Evolutionary conservation across 2,113 vertebrate species (phyloP).

Genomic region (Paramisgurnus dabryanus): DNA sequence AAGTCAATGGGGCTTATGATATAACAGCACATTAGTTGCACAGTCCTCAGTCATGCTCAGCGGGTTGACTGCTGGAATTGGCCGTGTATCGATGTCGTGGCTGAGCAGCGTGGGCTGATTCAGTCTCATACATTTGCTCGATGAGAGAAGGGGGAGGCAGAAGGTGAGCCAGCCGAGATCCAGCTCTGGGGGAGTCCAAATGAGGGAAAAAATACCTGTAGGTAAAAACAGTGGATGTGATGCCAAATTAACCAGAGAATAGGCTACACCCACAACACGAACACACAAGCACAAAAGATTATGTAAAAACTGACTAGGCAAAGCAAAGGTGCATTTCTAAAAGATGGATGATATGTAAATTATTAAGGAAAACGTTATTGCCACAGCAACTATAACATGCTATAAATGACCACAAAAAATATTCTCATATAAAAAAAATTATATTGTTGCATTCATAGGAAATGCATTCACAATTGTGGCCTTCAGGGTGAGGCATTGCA

Average conservation of each 20-base stretch:
- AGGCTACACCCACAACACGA: constrained; percentile 36
- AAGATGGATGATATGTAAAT: constrained; percentile 62
- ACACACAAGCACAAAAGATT: constrained; percentile 38
- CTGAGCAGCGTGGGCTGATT: constrained; percentile 79
- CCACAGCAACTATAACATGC: no score
- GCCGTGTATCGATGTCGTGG: constrained; percentile 78
- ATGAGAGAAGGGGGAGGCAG: constrained; percentile 87
- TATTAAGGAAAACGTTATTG: background rate
- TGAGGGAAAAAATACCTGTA: constrained; percentile 96
- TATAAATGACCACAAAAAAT: no score
- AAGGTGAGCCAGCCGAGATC: constrained; percentile 89
- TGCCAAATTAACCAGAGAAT: constrained; percentile 67
- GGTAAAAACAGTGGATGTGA: constrained; percentile 76
- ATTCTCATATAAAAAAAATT: no score
- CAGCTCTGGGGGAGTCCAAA: constrained; percentile 88
- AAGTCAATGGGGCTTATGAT: no score
- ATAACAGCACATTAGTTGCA: background rate
- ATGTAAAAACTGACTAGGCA: constrained; percentile 75
- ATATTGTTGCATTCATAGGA: no score
- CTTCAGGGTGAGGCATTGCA: no score
- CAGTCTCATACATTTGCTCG: constrained; percentile 87
- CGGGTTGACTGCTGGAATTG: constrained; percentile 42
- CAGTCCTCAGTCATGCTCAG: constrained; percentile 43
- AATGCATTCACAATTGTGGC: no score
- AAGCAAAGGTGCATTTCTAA: constrained; percentile 73